Evolutionary conservation across 2,113 vertebrate genomes (phyloP).

Genomic region (Hippopotamus amphibius): DNA sequence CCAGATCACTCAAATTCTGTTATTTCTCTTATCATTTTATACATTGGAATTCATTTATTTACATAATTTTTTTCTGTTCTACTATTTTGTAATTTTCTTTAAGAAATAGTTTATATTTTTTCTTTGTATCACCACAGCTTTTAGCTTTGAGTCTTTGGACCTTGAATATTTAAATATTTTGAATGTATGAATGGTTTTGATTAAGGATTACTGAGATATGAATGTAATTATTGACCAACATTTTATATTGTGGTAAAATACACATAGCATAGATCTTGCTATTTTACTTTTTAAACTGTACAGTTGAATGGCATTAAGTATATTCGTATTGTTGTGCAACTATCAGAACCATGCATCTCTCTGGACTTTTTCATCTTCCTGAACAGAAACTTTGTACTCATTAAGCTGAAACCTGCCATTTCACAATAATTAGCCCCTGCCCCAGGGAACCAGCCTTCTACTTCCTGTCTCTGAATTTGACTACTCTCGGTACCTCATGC

Average conservation of each 20-base stretch:
- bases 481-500: not conserved
- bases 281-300: not conserved
- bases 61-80: not conserved
- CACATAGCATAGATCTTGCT: not conserved
- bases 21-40: not conserved
- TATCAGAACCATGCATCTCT: not conserved
- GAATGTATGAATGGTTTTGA: not conserved
- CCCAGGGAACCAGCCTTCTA: not conserved
- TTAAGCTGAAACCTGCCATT: not conserved
- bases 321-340: not conserved
- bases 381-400: not conserved
- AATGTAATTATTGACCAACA: not conserved
- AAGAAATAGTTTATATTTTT: not conserved
- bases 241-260: constrained; percentile 12
- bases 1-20: not conserved
- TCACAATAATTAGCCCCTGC: not conserved
- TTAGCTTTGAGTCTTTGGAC: not conserved
- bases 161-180: constrained; percentile 17
- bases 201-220: not conserved
- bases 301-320: not conserved
- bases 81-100: not conserved
- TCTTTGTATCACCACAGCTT: not conserved
- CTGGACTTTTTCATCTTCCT: not conserved
- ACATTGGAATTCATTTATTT: not conserved
- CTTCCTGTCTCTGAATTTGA: not conserved